phyloP scores from a whole-genome alignment of 2,888 invertebrate species.

The Luffia ferchaultella region DNA sequence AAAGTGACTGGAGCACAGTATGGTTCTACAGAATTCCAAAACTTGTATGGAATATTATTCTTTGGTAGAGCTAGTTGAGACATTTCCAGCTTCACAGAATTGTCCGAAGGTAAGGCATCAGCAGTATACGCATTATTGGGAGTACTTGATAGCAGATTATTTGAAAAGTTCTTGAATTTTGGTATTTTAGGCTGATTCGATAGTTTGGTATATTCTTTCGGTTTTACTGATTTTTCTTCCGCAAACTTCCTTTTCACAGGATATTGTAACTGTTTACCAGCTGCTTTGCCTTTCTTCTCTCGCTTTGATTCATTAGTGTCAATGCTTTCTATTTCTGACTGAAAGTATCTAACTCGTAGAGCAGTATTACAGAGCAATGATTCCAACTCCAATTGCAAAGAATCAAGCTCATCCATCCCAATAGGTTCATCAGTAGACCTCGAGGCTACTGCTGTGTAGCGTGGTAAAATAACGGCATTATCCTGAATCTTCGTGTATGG shows the following conservation, averaged over 20 bases:
- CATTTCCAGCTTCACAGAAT: slow-evolving; percentile 68
- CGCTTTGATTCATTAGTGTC: slow-evolving; percentile 66
- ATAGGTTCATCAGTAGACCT: slow-evolving; percentile 78
- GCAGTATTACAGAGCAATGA: slow-evolving; percentile 84
- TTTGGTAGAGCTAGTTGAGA: slow-evolving; percentile 78
- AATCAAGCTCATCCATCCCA: slow-evolving; percentile 88
- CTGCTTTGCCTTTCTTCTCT: slow-evolving; percentile 59
- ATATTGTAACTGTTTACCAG: slow-evolving; percentile 60
- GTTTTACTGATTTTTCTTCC: slow-evolving; percentile 65
- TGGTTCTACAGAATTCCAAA: slow-evolving; percentile 94
- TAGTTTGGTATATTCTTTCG: slow-evolving; percentile 62
- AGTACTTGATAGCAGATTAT: slow-evolving; percentile 42
- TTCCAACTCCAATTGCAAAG: slow-evolving; percentile 87
- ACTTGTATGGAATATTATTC: slow-evolving; percentile 93
- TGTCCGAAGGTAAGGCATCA: slow-evolving; percentile 51
- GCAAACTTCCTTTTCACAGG: slow-evolving; percentile 63
- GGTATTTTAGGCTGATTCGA: slow-evolving; percentile 67
- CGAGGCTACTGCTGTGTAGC: slow-evolving; percentile 71
- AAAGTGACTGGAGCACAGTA: slow-evolving; percentile 89
- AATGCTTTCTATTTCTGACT: slow-evolving; percentile 75
- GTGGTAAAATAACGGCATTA: slow-evolving; percentile 71
- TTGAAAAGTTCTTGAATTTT: slow-evolving; percentile 60
- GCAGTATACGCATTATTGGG: slow-evolving; percentile 50
- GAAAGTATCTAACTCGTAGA: slow-evolving; percentile 79
- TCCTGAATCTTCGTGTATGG: slow-evolving; percentile 77